phyloP scores from a whole-genome alignment of 1,140 invertebrate species.

The Danaus melanippus region DNA sequence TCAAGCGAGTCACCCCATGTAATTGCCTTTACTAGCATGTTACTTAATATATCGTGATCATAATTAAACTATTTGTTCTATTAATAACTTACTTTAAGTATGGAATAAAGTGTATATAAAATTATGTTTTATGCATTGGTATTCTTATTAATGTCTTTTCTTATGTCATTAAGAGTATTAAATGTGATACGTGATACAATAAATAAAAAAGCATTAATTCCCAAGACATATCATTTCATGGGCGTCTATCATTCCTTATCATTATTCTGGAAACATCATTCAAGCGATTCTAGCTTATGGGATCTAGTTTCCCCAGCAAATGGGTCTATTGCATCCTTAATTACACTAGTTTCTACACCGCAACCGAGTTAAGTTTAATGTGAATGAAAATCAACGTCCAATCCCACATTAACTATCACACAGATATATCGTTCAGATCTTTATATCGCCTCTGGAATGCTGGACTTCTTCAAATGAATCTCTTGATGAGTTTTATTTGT shows the following conservation, averaged over 20 bases:
- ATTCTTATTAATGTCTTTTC: no score
- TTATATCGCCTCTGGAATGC: no score
- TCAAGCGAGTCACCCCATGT: slow-evolving; percentile 34
- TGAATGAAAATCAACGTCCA: slow-evolving; percentile 19
- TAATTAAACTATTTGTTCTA: no score
- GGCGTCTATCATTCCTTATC: slow-evolving; percentile 13
- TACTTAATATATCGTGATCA: background rate
- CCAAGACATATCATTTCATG: slow-evolving; percentile 18
- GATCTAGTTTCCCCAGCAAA: slow-evolving; percentile 29
- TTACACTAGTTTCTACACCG: slow-evolving; percentile 31
- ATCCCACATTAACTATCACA: background rate
- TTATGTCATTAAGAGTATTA: no score
- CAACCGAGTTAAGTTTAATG: slow-evolving; percentile 19
- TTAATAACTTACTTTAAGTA: no score
- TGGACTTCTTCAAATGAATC: no score
- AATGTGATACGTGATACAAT: no score
- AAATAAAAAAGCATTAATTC: background rate
- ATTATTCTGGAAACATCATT: slow-evolving; percentile 15
- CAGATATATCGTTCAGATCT: no score
- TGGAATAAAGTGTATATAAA: no score
- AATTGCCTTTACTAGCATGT: slow-evolving; percentile 36
- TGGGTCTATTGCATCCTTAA: slow-evolving; percentile 34
- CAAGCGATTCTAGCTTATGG: slow-evolving; percentile 30
- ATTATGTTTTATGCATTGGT: no score
- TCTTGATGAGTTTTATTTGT: no score